Evolutionary conservation across 2,888 invertebrate species (phyloP), one percentile per base, ranked within the genome.

Genomic region (Phoenoteleia sp.): DNA sequence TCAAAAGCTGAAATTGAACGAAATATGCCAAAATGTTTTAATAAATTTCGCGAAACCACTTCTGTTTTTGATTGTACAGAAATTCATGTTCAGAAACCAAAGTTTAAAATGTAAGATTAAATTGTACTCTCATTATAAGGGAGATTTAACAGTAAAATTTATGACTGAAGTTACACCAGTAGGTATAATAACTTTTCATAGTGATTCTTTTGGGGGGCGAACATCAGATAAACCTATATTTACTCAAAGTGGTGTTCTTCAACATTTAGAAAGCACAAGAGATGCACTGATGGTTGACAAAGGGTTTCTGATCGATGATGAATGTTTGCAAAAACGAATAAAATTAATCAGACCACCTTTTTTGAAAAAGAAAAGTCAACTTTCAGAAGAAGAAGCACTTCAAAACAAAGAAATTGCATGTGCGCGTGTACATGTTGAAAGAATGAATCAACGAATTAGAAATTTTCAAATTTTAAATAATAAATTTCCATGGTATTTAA

Each of bases 41-140:
- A 87, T 49, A 81, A 84, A 4, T 90, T 86, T 86, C 45, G 66
- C 33, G 77, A 86, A 45, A 84, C 84, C 7, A 75, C 83, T 15
- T 71, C 89, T 27, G 87, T 91, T 0, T 60, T 90, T 13, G 89
- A 91, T 79, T 90, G 89, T 62, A 88, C 87, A 0, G 90, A 90
- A 71, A 81, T 90, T 17, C 17, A 54, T 23, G 76, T 88, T 6
- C 85, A 89, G 60, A 84, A 79, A 42, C 86, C 88, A 13, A 87
- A 86, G 82, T 66, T 64, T 89, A 15, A 84, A 80, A 25, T 89
- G 89, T 39, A 58, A 86, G 69, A 45, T 88, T 9, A 66, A 62
- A 33, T 87, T 88, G 1, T 88, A 88, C 80, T 90, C 89, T 0
- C 75, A 85, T 39, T 88, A 89, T 47, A 89, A 89, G 85, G 75